A percentile compares a stretch with the other conserved stretches of the same genome.
phyloP scores from a whole-genome alignment of 2,797 vertebrate genomes.

The Phylloscopus collybita region DNA sequence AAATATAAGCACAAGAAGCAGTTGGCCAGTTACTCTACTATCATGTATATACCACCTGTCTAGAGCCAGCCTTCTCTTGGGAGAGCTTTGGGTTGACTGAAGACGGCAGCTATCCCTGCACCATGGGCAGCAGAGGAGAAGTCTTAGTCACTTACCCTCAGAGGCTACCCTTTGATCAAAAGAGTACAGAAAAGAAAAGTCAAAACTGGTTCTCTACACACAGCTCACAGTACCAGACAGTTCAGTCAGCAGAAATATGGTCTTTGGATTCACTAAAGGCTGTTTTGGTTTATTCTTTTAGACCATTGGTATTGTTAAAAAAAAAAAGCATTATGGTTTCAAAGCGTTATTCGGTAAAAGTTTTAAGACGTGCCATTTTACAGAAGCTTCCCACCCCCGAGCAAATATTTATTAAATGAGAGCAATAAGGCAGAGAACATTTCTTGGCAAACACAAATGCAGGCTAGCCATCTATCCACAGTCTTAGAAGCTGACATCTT shows the following conservation, averaged over 20 bases:
- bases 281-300: not conserved
- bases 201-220: conserved; percentile 84
- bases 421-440: not conserved
- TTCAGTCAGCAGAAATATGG: conserved; percentile 81
- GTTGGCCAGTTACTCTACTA: conserved; percentile 81
- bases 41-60: conserved; percentile 82
- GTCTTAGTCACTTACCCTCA: conserved; percentile 91
- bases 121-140: conserved; percentile 87
- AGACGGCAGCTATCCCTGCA: conserved; percentile 87
- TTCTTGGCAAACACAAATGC: not conserved
- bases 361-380: not conserved
- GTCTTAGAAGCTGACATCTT: not conserved
- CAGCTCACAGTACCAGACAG: conserved; percentile 83
- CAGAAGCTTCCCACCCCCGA: conserved; percentile 1
- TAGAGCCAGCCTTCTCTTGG: conserved; percentile 85
- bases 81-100: conserved; percentile 85
- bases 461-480: not conserved
- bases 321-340: not conserved
- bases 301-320: not conserved
- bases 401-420: not conserved
- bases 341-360: not conserved
- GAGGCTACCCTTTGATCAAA: conserved; percentile 89
- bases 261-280: conserved; percentile 54
- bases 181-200: conserved; percentile 89
- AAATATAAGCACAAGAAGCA: conserved; percentile 77